Evolutionary conservation across 2,888 invertebrate genomes (phyloP).

Genomic region (Nycteola revayana): DNA sequence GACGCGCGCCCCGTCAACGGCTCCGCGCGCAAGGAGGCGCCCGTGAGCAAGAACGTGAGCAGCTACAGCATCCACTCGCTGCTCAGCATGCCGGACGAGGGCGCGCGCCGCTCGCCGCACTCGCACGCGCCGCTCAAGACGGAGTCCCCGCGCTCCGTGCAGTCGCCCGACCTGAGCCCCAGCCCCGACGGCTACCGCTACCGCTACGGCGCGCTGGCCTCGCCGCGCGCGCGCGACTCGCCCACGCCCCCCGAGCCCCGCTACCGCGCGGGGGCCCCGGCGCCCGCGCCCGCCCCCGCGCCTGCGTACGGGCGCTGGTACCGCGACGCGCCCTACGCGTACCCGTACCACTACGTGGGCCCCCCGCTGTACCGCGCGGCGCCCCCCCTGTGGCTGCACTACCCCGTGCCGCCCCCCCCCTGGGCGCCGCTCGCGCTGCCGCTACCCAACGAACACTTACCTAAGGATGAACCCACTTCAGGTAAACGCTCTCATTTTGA

Average conservation of each 20-base stretch:
- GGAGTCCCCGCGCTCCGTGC: conserved; percentile 64
- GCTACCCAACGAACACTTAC: conserved; percentile 74
- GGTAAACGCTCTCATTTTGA: too few species aligned
- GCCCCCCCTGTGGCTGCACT: conserved; percentile 74
- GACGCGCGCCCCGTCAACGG: conserved; percentile 50
- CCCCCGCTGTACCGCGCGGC: conserved; percentile 64
- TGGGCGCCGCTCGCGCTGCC: conserved; percentile 79
- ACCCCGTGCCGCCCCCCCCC: conserved; percentile 73
- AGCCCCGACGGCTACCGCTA: conserved; percentile 69
- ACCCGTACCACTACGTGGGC: conserved; percentile 67
- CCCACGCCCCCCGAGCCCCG: conserved; percentile 55
- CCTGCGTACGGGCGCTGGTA: conserved; percentile 42
- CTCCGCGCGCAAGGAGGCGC: conserved; percentile 49
- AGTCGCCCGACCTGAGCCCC: conserved; percentile 69
- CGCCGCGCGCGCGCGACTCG: conserved; percentile 60
- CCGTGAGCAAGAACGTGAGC: conserved; percentile 79
- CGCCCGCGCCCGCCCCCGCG: conserved; percentile 32
- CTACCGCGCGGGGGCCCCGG: conserved; percentile 60
- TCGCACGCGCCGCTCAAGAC: conserved; percentile 61
- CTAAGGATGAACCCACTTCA: conserved; percentile 82
- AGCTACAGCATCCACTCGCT: conserved; percentile 94
- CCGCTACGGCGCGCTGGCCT: conserved; percentile 59
- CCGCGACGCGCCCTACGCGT: conserved; percentile 54
- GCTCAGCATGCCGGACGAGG: conserved; percentile 84
- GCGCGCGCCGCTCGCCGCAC: conserved; percentile 63